Base-by-base conservation (phyloP, 1,140 invertebrate species). In the Drosophila hydei region DNA sequence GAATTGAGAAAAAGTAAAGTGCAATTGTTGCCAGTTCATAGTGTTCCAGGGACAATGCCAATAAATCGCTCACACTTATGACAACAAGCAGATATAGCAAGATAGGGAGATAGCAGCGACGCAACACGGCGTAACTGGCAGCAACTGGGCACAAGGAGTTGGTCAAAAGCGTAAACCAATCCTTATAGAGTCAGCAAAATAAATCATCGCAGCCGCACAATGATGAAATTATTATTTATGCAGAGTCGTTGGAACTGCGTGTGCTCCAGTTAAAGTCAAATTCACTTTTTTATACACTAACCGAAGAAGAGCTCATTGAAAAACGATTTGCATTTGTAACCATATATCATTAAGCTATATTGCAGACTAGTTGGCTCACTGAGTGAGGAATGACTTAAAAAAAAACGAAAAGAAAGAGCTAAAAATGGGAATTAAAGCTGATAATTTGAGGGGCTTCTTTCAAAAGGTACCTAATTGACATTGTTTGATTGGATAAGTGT, bases 141-240 rank as follows among this genome's bases (percentile, higher is more conserved):
- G 50, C 11, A 52, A 16, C 23, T 43, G 63, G 40, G 16, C 23
- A 40, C 30, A 45, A 54, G 52, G 48, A 62, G 58, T 51, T 61
- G 58, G 60, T 61, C 62, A 72, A 75, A 62, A 61, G 64, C 51
- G 55, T 74, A 80, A 75, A 56, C 25, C 73, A 70, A 83, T 88
- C 83, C 83, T 88, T 88, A 79, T 88, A 88, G 72, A 79, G 83
- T 47, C 71, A 50, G 50, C 67, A 45, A 88, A 89, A 90, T 90
- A 90, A 90, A 90, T 90, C 89, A 90, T 84, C 64, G 50, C 71
- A 58, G 70, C 52, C 52, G 72, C 77, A 88, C 89, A 90, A 90
- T 90, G 89, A 90, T 90, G 89, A 90, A 90, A 90, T 90, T 90
- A 90, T 90, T 90, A 90, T 90, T 90, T 90, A 90, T 90, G 89